Conservation (phyloP, 1,140 invertebrate genomes). For the Caerostris extrusa region DNA sequence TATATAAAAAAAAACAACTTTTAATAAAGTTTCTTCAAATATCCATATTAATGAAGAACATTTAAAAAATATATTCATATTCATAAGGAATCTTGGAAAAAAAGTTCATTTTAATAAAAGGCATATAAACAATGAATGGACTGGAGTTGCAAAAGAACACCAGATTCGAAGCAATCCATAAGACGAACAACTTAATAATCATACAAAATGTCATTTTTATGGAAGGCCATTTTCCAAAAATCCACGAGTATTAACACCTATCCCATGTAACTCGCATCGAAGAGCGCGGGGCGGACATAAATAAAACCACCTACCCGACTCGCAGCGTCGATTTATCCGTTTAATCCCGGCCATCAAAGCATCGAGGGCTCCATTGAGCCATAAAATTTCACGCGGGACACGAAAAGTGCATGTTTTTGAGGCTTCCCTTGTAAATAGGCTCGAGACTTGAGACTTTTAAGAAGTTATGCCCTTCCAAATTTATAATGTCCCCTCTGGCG, state of each 20-base stretch:
- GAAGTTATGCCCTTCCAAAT: constrained; percentile 50
- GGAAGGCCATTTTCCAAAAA: neutral
- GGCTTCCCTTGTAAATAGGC: constrained; percentile 52
- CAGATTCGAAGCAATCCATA: too few species aligned
- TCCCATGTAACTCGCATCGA: neutral
- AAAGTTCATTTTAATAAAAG: too few species aligned
- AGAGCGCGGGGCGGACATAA: neutral
- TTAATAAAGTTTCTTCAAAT: too few species aligned
- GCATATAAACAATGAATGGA: too few species aligned
- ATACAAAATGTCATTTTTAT: neutral
- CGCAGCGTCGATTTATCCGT: neutral
- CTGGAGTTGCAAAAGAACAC: too few species aligned
- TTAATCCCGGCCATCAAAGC: constrained; percentile 47
- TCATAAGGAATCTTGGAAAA: too few species aligned
- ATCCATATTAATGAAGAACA: too few species aligned
- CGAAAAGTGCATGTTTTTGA: constrained; percentile 67
- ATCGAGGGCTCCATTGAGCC: constrained; percentile 34
- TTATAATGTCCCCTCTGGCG: constrained; percentile 50
- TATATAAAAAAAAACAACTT: too few species aligned
- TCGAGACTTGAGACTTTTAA: neutral
- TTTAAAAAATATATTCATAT: too few species aligned
- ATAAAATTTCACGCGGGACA: constrained; percentile 69
- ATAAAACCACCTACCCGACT: constrained; percentile 1
- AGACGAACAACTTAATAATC: too few species aligned
- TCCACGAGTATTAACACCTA: neutral